These are phyloP conservation scores for Spodoptera litura DNA, from an alignment of 1,140 invertebrate species.

Conservation along the genomic window DNA sequence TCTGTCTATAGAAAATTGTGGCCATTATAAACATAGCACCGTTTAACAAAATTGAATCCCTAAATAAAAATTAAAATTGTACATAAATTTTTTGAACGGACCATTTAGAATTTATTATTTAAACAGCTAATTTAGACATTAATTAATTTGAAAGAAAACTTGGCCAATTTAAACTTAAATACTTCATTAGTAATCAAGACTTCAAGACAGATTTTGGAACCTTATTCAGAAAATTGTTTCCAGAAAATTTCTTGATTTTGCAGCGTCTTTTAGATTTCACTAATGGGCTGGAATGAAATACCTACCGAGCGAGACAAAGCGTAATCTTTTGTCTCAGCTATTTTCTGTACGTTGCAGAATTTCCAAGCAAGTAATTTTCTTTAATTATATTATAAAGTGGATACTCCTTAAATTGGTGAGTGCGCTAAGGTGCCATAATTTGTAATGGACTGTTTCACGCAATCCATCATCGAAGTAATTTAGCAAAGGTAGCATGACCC, in stretches of 20 bases:
- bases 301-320: neutral
- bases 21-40: neutral
- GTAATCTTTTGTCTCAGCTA: constrained; percentile 15
- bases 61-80: neutral
- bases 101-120: neutral
- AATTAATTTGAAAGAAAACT: neutral
- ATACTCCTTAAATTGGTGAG: constrained; percentile 19
- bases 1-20: too few species aligned
- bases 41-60: too few species aligned
- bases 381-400: constrained; percentile 22
- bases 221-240: neutral
- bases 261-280: neutral
- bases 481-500: constrained; percentile 56
- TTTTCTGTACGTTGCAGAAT: constrained; percentile 1
- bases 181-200: neutral
- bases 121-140: neutral
- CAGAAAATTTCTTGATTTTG: neutral
- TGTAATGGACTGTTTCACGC: constrained; percentile 51
- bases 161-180: neutral
- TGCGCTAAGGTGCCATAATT: constrained; percentile 47
- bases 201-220: neutral
- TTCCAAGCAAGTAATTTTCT: constrained; percentile 23
- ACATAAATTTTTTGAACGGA: neutral
- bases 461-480: constrained; percentile 57
- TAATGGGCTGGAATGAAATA: constrained; percentile 15